Conservation (phyloP, 1,140 invertebrate genomes). For the Micrasema longulum region DNA sequence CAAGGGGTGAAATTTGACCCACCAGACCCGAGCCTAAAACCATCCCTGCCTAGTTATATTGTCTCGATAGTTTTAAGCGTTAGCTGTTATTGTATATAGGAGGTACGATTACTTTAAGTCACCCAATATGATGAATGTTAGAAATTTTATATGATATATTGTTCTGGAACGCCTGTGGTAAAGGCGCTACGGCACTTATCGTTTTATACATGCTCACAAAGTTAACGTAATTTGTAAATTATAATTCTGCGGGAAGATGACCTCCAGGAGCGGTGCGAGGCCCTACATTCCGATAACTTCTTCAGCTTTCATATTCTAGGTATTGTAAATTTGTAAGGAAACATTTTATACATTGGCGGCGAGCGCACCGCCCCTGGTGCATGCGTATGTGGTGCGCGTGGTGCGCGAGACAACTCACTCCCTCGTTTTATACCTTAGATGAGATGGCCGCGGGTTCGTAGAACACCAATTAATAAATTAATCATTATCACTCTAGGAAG, state of each 20-base stretch:
- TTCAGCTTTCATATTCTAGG: conserved; percentile 22
- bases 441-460: too few relatives aligned
- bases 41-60: conserved; percentile 29
- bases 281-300: conserved; percentile 1
- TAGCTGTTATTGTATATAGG: conserved; percentile 54
- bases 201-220: conserved; percentile 44
- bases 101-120: conserved; percentile 52
- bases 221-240: conserved; percentile 6
- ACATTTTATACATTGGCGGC: conserved; percentile 22
- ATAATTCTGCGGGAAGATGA: conserved; percentile 5
- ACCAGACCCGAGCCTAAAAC: conserved; percentile 18
- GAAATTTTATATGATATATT: conserved; percentile 51
- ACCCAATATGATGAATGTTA: conserved; percentile 53
- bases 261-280: conserved; percentile 5
- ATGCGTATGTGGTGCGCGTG: background rate
- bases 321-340: conserved; percentile 28
- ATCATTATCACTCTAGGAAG: too few relatives aligned
- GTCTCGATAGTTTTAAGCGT: conserved; percentile 49
- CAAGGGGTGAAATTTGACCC: background rate
- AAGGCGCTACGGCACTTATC: conserved; percentile 44
- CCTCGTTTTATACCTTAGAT: too few relatives aligned
- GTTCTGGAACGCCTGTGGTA: conserved; percentile 42
- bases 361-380: conserved; percentile 10
- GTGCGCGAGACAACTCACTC: background rate
- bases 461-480: too few relatives aligned